Evolutionary conservation across 2,797 vertebrate genomes (phyloP).

Genomic region (Alca torda): DNA sequence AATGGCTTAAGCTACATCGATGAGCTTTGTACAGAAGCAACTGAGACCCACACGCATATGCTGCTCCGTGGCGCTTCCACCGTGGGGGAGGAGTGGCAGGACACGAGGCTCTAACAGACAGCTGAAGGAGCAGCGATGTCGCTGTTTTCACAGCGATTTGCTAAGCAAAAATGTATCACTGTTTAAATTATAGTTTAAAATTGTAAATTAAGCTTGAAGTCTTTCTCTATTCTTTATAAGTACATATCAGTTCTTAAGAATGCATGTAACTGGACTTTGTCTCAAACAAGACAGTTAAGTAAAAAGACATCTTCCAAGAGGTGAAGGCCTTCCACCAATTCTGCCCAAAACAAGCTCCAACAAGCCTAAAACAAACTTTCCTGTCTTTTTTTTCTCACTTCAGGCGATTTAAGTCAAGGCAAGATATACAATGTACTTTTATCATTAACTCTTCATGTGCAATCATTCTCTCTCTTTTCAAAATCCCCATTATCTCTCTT

Average conservation of each 20-base stretch:
- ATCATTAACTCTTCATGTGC: background rate
- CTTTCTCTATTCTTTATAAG: background rate
- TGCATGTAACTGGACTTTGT: background rate
- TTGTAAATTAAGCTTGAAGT: background rate
- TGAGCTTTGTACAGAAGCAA: background rate
- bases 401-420: background rate
- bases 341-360: background rate
- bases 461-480: background rate
- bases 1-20: background rate
- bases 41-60: fast-evolving
- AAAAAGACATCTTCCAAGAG: background rate
- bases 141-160: background rate
- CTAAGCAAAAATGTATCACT: background rate
- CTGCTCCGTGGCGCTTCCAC: background rate
- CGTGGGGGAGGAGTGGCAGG: background rate
- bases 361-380: background rate
- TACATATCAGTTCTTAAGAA: background rate
- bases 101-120: background rate
- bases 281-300: background rate
- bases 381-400: background rate
- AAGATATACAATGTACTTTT: background rate
- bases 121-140: background rate
- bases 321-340: background rate
- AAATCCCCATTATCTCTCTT: background rate
- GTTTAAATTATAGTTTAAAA: background rate